Evolutionary conservation across 2,888 invertebrate species (phyloP).

Genomic region (Tenthredo amoena): DNA sequence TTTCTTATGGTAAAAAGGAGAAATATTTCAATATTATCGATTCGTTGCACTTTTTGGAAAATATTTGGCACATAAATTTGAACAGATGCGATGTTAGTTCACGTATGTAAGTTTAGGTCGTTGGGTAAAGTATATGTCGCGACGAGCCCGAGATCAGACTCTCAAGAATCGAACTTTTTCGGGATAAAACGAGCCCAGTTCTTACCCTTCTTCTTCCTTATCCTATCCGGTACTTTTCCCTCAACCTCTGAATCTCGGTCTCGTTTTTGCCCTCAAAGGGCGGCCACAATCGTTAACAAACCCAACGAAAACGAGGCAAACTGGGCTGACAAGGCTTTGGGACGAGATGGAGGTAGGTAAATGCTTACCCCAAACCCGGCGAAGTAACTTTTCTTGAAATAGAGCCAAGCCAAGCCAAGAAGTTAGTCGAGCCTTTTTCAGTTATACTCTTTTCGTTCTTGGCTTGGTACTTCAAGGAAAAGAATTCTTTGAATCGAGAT

Average conservation of each 20-base stretch:
- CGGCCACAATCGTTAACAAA: slow-evolving; percentile 52
- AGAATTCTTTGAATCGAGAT: not conserved
- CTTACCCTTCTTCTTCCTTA: not conserved
- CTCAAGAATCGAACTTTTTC: not conserved
- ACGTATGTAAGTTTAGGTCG: not conserved
- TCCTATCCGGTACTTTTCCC: not conserved
- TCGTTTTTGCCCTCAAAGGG: slow-evolving; percentile 49
- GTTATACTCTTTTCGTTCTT: not conserved
- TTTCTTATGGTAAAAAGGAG: not conserved
- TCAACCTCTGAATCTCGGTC: slow-evolving; percentile 22
- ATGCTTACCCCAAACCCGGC: not conserved
- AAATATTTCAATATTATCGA: not conserved
- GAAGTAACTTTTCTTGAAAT: slow-evolving; percentile 12
- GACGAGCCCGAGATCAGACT: not conserved
- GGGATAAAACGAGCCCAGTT: not conserved
- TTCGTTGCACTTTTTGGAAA: not conserved
- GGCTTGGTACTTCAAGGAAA: not conserved
- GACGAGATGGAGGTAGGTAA: slow-evolving; percentile 29
- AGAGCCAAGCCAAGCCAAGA: not conserved
- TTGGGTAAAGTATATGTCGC: not conserved
- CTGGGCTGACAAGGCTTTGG: slow-evolving; percentile 31
- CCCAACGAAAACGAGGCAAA: slow-evolving; percentile 40
- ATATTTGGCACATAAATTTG: not conserved
- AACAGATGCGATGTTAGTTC: not conserved
- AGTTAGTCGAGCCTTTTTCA: not conserved